Evolutionary conservation across 2,113 vertebrate genomes (phyloP).

Genomic region (Nesoenas mayeri): DNA sequence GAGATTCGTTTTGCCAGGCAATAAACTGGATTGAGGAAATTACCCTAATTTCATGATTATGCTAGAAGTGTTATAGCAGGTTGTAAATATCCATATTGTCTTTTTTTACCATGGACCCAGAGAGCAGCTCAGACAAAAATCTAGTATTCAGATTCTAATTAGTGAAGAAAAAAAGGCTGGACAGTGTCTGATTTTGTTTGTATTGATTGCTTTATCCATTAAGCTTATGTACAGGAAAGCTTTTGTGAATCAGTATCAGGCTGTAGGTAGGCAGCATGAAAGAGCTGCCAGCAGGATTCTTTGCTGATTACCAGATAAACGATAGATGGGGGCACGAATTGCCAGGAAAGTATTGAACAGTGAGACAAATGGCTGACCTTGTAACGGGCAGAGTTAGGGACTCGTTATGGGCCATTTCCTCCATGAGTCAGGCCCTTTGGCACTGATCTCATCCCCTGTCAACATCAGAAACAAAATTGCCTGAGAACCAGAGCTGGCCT

Average conservation of each 20-base stretch:
- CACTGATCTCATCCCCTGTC: rapidly evolving
- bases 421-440: neutral
- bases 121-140: neutral
- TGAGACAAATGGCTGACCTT: conserved; percentile 16
- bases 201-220: conserved; percentile 52
- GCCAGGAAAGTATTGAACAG: conserved; percentile 17
- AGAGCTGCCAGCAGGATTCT: neutral
- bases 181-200: neutral
- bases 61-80: neutral
- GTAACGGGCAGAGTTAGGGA: neutral
- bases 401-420: neutral
- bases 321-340: neutral
- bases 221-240: neutral
- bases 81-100: neutral
- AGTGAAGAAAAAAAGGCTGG: neutral
- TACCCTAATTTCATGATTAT: neutral
- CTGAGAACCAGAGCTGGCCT: neutral
- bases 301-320: neutral
- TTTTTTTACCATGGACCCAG: neutral
- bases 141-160: neutral
- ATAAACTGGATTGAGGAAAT: neutral
- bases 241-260: neutral
- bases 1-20: neutral
- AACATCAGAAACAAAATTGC: neutral
- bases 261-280: neutral